Conservation (phyloP, 1,140 invertebrate genomes). For the Drosophila prosaltans region DNA sequence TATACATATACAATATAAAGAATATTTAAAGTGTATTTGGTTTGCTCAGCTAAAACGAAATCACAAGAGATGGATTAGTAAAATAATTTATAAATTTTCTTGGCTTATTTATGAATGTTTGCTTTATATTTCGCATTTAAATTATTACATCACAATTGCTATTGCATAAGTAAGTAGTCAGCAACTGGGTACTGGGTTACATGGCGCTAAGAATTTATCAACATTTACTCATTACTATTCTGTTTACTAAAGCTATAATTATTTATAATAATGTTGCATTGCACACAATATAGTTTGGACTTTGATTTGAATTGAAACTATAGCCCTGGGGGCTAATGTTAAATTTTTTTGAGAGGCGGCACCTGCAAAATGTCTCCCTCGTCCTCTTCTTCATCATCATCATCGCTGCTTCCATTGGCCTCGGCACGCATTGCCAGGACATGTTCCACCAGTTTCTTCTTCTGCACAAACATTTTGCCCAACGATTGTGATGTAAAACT, state of each 20-base stretch:
- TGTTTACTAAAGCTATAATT: conserved; percentile 44
- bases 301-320: conserved; percentile 41
- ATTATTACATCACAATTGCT: conserved; percentile 34
- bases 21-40: conserved; percentile 32
- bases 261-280: conserved; percentile 61
- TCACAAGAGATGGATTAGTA: conserved; percentile 53
- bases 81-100: conserved; percentile 21
- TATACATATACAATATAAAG: conserved; percentile 12
- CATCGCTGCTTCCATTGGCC: conserved; percentile 55
- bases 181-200: conserved; percentile 36
- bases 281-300: conserved; percentile 29
- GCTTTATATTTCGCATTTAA: conserved; percentile 23
- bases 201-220: conserved; percentile 50
- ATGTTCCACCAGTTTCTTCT: conserved; percentile 80
- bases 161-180: conserved; percentile 62
- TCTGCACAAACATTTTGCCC: conserved; percentile 73
- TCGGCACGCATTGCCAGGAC: conserved; percentile 71
- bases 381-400: conserved; percentile 78
- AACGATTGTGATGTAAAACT: conserved; percentile 52
- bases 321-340: background rate
- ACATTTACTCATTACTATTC: conserved; percentile 42
- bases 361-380: conserved; percentile 81
- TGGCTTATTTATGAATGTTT: conserved; percentile 38
- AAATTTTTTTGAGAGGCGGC: conserved; percentile 37
- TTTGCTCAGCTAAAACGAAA: conserved; percentile 65